Percentiles rank a stretch among this genome's conserved stretches.
These are phyloP conservation scores for Anthopleura xanthogrammica DNA, from an alignment of 92 coral and sea anemone species.

Conservation along the genomic window DNA sequence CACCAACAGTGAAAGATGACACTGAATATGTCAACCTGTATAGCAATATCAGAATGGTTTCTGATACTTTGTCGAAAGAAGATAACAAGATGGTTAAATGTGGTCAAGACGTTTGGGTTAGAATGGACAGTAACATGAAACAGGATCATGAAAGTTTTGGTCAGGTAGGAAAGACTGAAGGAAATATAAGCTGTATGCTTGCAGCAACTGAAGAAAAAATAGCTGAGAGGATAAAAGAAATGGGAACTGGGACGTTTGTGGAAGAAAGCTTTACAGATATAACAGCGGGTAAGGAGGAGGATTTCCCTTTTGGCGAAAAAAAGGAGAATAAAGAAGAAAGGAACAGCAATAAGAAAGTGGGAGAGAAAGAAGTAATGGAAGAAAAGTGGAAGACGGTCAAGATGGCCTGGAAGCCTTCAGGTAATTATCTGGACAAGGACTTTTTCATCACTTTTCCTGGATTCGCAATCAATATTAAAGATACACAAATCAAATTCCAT, in stretches of 20 bases:
- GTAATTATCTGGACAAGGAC: not conserved
- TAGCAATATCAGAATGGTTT: not conserved
- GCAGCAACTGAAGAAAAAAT: not conserved
- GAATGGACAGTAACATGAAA: not conserved
- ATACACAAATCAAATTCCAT: not conserved
- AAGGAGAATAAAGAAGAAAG: not conserved
- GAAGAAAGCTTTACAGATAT: not conserved
- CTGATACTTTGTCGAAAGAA: not conserved
- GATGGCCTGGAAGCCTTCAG: not conserved
- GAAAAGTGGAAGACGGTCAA: slow-evolving; percentile 11
- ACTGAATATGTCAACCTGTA: too few species aligned
- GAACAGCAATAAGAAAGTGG: not conserved
- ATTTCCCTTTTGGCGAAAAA: not conserved
- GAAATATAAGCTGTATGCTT: not conserved
- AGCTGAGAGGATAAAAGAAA: not conserved
- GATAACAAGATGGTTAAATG: not conserved
- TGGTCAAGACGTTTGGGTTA: not conserved
- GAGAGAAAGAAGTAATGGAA: not conserved
- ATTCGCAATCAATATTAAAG: slow-evolving; percentile 8
- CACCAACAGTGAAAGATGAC: not conserved
- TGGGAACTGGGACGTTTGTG: too few species aligned
- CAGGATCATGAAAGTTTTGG: not conserved
- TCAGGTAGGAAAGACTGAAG: too few species aligned
- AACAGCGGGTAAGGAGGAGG: not conserved
- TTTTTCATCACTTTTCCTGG: slow-evolving; percentile 29